These are phyloP conservation scores for Zygaena filipendulae DNA, from an alignment of 2,888 invertebrate genomes.

Conservation along the genomic window DNA sequence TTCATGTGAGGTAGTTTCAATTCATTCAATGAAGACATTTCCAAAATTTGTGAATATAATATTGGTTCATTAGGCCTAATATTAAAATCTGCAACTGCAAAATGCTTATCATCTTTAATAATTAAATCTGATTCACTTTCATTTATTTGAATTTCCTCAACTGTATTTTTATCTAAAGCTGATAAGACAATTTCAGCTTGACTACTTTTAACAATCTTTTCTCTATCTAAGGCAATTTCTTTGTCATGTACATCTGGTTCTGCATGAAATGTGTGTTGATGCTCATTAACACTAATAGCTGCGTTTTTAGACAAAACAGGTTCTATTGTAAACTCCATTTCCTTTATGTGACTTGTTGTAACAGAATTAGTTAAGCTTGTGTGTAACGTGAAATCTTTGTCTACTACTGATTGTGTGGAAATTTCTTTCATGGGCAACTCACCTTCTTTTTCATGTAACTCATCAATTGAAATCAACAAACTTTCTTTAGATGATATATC, in stretches of 20 bases:
- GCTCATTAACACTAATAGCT: constrained; percentile 68
- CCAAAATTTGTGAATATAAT: constrained; percentile 62
- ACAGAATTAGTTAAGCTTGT: constrained; percentile 70
- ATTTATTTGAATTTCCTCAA: constrained; percentile 69
- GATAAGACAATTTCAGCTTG: constrained; percentile 59
- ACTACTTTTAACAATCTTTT: constrained; percentile 41
- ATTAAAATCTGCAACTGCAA: constrained; percentile 66
- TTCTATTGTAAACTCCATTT: constrained; percentile 63
- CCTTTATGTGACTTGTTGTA: constrained; percentile 74
- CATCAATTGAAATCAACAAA: constrained; percentile 62
- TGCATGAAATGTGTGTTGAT: constrained; percentile 68
- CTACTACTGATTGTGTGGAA: constrained; percentile 35
- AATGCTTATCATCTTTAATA: constrained; percentile 55
- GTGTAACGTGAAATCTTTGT: constrained; percentile 42
- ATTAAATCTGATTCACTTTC: constrained; percentile 73
- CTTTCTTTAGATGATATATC: constrained; percentile 71
- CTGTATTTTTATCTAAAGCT: constrained; percentile 68
- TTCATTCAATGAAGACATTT: constrained; percentile 49
- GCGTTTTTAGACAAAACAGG: constrained; percentile 64
- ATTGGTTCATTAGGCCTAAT: constrained; percentile 71
- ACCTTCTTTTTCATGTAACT: constrained; percentile 74
- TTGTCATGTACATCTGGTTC: constrained; percentile 71
- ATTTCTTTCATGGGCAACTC: constrained; percentile 43
- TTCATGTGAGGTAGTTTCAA: constrained; percentile 66
- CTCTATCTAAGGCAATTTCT: constrained; percentile 59